These are phyloP conservation scores for Gymnocephalus cernua DNA, from an alignment of 2,113 vertebrate genomes.

Conservation along the genomic window DNA sequence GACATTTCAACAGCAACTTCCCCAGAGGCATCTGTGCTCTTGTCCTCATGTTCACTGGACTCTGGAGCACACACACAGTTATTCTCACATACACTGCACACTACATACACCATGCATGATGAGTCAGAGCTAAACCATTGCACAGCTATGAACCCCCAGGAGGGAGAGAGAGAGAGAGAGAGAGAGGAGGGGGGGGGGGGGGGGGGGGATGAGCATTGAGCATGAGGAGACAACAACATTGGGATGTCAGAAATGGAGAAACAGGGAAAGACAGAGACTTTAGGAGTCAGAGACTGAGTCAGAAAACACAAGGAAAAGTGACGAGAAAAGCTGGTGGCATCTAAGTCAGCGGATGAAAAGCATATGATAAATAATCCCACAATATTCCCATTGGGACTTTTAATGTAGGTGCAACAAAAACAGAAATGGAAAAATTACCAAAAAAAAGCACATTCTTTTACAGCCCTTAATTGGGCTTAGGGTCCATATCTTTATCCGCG, in stretches of 20 bases:
- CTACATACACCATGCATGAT: conserved; percentile 67
- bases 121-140: conserved; percentile 77
- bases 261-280: conserved; percentile 67
- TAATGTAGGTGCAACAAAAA: neutral
- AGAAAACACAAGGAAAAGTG: conserved; percentile 51
- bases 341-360: conserved; percentile 12
- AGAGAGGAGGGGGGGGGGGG: neutral
- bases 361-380: neutral
- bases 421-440: neutral
- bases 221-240: conserved; percentile 63
- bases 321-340: conserved; percentile 46
- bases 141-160: conserved; percentile 70
- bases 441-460: neutral
- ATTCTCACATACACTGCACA: conserved; percentile 53
- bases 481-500: neutral
- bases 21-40: conserved; percentile 92
- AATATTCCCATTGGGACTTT: neutral
- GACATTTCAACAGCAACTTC: conserved; percentile 89
- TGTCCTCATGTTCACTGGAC: conserved; percentile 98
- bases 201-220: conserved; percentile 52
- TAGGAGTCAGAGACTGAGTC: conserved; percentile 65
- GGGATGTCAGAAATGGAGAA: conserved; percentile 69
- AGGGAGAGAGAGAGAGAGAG: conserved; percentile 58
- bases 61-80: conserved; percentile 82
- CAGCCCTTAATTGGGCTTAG: neutral